phyloP scores from a whole-genome alignment of 2,797 vertebrate species.

The Hoplostethus mediterraneus region DNA sequence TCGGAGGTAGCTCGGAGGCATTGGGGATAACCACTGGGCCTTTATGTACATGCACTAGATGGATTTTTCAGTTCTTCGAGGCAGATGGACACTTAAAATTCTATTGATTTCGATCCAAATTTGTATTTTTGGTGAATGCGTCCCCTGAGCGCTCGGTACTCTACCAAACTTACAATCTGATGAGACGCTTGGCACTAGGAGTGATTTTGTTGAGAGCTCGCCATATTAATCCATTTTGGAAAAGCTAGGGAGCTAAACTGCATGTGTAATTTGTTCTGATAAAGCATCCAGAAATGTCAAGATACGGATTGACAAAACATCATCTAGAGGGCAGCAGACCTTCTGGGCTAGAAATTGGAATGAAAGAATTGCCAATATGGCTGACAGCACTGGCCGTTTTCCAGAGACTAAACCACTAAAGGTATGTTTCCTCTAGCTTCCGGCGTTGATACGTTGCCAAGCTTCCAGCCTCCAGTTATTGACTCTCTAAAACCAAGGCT shows the following conservation, averaged over 20 bases:
- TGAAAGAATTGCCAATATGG: conserved; percentile 44
- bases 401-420: conserved; percentile 59
- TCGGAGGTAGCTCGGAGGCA: not conserved
- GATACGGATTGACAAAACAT: conserved; percentile 34
- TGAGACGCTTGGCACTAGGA: conserved; percentile 26
- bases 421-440: conserved; percentile 52
- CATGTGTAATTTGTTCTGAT: conserved; percentile 26
- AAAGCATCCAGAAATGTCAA: conserved; percentile 25
- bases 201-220: conserved; percentile 35
- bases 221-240: conserved; percentile 28
- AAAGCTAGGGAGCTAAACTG: conserved; percentile 15
- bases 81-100: conserved; percentile 7
- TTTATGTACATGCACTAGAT: not conserved
- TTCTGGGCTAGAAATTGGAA: conserved; percentile 37
- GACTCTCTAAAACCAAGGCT: conserved; percentile 47
- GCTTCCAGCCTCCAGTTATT: conserved; percentile 52
- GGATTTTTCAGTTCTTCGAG: conserved; percentile 19
- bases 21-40: not conserved
- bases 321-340: conserved; percentile 17
- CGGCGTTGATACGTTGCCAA: conserved; percentile 55
- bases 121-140: conserved; percentile 25
- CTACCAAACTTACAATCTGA: conserved; percentile 8
- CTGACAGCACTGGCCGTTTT: conserved; percentile 52
- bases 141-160: not conserved
- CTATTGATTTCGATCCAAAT: conserved; percentile 31